Conservation (phyloP, 2,113 vertebrate genomes). For the Pelecanoides urinatrix region DNA sequence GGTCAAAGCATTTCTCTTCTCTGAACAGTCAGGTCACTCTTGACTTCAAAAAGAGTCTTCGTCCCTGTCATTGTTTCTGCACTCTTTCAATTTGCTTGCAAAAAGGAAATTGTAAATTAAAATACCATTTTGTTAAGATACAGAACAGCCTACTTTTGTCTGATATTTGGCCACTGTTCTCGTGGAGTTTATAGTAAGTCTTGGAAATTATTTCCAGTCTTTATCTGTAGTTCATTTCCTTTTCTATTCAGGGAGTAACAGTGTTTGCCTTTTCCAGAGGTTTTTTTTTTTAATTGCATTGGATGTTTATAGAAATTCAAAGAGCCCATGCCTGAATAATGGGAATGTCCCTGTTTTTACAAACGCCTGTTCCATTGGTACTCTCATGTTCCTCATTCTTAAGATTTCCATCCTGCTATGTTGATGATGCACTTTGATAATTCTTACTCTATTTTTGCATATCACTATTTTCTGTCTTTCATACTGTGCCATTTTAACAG, state of each 20-base stretch:
- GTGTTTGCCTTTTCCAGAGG: background rate
- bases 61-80: background rate
- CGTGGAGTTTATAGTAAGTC: background rate
- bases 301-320: background rate
- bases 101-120: background rate
- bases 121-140: background rate
- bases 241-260: background rate
- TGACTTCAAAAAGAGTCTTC: background rate
- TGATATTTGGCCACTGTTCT: background rate
- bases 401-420: background rate
- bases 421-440: background rate
- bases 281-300: background rate
- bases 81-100: background rate
- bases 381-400: background rate
- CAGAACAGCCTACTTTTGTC: background rate
- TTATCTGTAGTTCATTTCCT: background rate
- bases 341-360: background rate
- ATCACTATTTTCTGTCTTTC: background rate
- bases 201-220: background rate
- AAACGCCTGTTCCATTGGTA: background rate
- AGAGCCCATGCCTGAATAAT: background rate
- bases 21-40: background rate
- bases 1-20: background rate
- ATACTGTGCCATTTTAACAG: background rate
- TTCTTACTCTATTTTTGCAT: background rate